Percentiles rank a stretch among this genome's conserved stretches.
phyloP scores from a whole-genome alignment of 2,797 vertebrate species.

The Fundulus diaphanus region DNA sequence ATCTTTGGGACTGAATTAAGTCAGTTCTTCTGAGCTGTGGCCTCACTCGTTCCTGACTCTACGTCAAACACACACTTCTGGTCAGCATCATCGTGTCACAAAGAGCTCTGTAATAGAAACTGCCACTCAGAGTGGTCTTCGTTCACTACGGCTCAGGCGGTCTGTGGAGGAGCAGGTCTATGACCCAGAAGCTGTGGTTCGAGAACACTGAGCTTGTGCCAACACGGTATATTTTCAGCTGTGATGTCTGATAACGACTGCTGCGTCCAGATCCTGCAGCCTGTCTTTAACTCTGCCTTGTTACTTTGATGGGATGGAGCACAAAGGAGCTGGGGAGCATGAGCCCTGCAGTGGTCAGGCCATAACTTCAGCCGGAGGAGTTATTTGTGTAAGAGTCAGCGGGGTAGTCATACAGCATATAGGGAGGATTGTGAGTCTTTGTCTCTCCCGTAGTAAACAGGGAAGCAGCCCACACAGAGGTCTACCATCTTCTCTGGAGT shows the following conservation, averaged over 20 bases:
- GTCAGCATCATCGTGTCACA: constrained; percentile 16
- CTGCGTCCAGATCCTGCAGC: constrained; percentile 27
- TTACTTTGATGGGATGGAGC: constrained; percentile 58
- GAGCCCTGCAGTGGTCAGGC: constrained; percentile 38
- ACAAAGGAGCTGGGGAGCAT: constrained; percentile 35
- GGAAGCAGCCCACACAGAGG: constrained; percentile 16
- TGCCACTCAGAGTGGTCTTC: constrained; percentile 21
- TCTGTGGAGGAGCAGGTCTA: constrained; percentile 2
- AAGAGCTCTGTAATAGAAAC: constrained; percentile 24
- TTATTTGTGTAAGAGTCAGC: constrained; percentile 46
- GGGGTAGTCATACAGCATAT: constrained; percentile 12
- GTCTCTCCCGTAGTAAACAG: constrained; percentile 51
- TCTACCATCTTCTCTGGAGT: constrained; percentile 19
- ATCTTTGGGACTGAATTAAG: constrained; percentile 45
- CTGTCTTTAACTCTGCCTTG: constrained; percentile 38
- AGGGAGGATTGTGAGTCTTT: constrained; percentile 41
- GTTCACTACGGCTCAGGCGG: constrained; percentile 8
- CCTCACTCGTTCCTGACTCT: constrained; percentile 26
- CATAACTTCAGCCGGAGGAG: constrained; percentile 49
- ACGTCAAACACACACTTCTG: constrained; percentile 15
- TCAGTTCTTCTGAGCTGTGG: constrained; percentile 28
- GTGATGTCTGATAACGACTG: constrained; percentile 39
- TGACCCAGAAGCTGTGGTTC: constrained; percentile 26
- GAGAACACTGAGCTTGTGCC: constrained; percentile 37
- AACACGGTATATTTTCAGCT: constrained; percentile 42